Conservation (phyloP, 2,888 invertebrate genomes). For the Lithosia quadra region DNA sequence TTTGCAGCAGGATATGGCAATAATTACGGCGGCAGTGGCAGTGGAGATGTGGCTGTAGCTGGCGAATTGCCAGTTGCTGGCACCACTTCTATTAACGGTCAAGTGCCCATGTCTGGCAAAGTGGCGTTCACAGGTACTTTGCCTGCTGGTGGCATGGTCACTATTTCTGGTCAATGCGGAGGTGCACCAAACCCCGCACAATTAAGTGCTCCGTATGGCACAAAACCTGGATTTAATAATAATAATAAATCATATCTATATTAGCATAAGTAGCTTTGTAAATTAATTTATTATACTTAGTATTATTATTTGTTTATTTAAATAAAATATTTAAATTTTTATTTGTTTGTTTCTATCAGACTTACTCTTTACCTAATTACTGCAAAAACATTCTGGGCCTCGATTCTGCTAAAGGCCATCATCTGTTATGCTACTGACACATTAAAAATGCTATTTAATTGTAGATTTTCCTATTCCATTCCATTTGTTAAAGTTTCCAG, state of each 20-base stretch:
- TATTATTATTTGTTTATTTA: constrained; percentile 19
- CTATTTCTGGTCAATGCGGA: constrained; percentile 40
- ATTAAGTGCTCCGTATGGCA: not conserved
- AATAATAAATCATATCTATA: constrained; percentile 30
- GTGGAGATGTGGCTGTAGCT: constrained; percentile 51
- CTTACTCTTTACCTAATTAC: not conserved
- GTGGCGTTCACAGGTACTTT: constrained; percentile 40
- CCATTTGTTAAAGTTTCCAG: too few species aligned
- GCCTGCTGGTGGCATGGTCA: constrained; percentile 42
- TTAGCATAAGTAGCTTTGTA: constrained; percentile 19
- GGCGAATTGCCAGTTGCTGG: constrained; percentile 60
- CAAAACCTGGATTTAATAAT: constrained; percentile 24
- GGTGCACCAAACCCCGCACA: constrained; percentile 27
- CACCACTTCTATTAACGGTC: constrained; percentile 39
- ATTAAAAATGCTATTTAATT: too few species aligned
- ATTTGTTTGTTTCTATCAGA: not conserved
- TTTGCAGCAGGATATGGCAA: not conserved
- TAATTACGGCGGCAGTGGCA: constrained; percentile 39
- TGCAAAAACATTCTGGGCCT: too few species aligned
- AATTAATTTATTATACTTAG: constrained; percentile 18
- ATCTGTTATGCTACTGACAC: too few species aligned
- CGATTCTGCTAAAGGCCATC: too few species aligned
- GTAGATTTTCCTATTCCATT: too few species aligned
- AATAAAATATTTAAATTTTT: not conserved
- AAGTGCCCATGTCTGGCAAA: constrained; percentile 45